These are phyloP conservation scores for Hemiscyllium ocellatum DNA, from an alignment of 2,113 vertebrate genomes.

Conservation along the genomic window DNA sequence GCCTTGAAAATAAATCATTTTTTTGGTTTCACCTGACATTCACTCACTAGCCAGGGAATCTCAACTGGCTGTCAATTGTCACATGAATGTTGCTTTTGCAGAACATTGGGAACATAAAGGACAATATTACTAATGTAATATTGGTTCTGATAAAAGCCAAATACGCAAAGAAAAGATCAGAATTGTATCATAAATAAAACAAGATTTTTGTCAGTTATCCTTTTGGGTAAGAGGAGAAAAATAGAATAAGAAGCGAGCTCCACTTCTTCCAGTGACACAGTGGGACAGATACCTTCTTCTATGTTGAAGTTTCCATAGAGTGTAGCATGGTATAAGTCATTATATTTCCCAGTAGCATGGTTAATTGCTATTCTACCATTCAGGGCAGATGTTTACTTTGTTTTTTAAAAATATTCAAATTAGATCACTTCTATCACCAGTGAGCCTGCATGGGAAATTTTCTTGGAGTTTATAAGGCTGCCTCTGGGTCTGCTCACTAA, in stretches of 20 bases:
- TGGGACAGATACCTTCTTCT: neutral
- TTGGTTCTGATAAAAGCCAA: neutral
- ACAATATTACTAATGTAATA: no score
- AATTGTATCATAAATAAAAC: neutral
- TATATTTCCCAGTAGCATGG: neutral
- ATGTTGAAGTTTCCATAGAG: neutral
- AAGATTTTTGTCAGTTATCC: neutral
- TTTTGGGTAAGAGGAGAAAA: neutral
- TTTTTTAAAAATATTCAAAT: neutral
- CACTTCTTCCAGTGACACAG: neutral
- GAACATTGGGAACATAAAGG: no score
- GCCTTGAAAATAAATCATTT: neutral
- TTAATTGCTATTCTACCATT: neutral
- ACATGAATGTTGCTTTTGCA: no score
- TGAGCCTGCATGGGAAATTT: neutral
- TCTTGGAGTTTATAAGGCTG: neutral
- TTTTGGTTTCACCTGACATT: conserved; percentile 3
- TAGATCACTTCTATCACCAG: neutral
- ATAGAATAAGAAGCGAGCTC: neutral
- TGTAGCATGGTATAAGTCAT: neutral
- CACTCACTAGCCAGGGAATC: neutral
- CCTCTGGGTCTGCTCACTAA: neutral
- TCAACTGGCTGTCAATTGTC: neutral
- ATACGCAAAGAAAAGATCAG: neutral
- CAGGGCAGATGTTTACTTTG: neutral